phyloP scores from a whole-genome alignment of 2,113 vertebrate species.

The Neolamprologus kungweensis region DNA sequence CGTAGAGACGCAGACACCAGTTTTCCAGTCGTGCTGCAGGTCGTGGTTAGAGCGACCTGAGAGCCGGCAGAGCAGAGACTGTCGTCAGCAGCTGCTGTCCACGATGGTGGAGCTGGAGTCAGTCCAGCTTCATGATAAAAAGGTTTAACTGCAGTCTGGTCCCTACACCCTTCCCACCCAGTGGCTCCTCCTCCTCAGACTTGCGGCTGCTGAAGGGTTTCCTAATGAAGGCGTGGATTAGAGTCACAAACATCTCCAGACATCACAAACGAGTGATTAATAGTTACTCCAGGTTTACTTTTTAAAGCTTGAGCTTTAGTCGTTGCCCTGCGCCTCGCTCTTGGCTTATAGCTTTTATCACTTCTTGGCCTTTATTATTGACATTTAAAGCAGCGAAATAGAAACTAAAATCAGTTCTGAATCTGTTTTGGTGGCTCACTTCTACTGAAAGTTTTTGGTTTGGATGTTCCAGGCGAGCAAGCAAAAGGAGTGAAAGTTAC shows the following conservation, averaged over 20 bases:
- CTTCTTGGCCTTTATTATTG: accelerated
- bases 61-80: background rate
- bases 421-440: background rate
- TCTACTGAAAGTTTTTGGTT: background rate
- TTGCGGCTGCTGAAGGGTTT: background rate
- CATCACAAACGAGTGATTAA: background rate
- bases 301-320: background rate
- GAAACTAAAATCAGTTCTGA: background rate
- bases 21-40: accelerated
- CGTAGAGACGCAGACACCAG: accelerated
- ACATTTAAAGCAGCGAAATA: background rate
- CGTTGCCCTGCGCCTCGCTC: background rate
- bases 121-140: background rate
- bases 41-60: background rate
- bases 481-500: accelerated
- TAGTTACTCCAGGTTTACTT: background rate
- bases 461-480: accelerated
- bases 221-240: background rate
- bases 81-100: background rate
- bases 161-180: background rate
- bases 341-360: accelerated
- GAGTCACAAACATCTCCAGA: background rate
- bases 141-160: background rate
- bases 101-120: accelerated
- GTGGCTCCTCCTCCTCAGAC: background rate